Percentiles rank a stretch among this genome's conserved stretches.
Evolutionary conservation across 92 coral and sea anemone genomes (phyloP).

Genomic region (Epizoanthus scotinus): DNA sequence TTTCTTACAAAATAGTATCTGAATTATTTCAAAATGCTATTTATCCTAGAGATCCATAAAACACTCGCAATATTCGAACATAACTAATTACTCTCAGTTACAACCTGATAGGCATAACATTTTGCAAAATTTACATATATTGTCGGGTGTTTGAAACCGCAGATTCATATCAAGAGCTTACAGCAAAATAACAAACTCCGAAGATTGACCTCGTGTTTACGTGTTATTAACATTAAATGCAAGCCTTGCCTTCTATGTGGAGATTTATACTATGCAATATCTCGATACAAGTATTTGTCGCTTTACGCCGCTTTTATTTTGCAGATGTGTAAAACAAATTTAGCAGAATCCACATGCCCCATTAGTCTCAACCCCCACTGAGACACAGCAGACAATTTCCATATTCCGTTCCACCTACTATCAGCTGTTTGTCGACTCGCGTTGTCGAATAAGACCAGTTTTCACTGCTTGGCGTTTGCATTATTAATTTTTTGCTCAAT

Average conservation of each 20-base stretch:
- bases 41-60: too few relatives aligned
- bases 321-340: neutral
- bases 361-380: constrained; percentile 14
- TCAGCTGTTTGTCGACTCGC: constrained; percentile 11
- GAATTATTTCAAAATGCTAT: too few relatives aligned
- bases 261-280: neutral
- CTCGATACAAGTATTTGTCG: neutral
- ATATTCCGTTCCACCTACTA: constrained; percentile 10
- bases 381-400: constrained; percentile 25
- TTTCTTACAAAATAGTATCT: too few relatives aligned
- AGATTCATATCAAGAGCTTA: constrained; percentile 22
- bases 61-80: neutral
- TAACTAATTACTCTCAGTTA: neutral
- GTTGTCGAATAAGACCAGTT: constrained; percentile 26
- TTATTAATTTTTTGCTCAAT: constrained; percentile 12
- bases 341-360: constrained; percentile 14
- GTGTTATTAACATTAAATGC: constrained; percentile 16
- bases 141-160: constrained; percentile 18
- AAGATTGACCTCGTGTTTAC: neutral
- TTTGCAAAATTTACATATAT: constrained; percentile 17
- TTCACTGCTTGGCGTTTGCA: neutral
- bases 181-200: neutral
- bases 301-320: neutral
- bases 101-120: constrained; percentile 18
- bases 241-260: neutral